A percentile compares a stretch with the other conserved stretches of the same genome.
phyloP scores from a whole-genome alignment of 2,888 invertebrate species.

The Autographa pulchrina region DNA sequence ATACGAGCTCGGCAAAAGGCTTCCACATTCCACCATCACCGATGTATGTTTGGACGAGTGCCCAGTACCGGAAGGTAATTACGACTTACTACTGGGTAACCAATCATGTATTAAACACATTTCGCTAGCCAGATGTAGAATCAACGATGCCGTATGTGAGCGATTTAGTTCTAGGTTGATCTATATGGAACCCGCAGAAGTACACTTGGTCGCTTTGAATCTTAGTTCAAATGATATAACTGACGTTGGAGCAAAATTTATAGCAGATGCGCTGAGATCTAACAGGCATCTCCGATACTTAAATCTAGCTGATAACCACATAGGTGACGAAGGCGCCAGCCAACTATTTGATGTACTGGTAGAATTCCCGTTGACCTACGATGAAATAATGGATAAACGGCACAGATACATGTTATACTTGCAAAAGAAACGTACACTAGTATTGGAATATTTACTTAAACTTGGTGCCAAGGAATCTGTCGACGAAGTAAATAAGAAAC shows the following conservation, averaged over 20 bases:
- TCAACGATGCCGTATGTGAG: slow-evolving; percentile 68
- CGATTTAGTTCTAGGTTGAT: slow-evolving; percentile 66
- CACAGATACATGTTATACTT: slow-evolving; percentile 57
- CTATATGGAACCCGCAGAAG: slow-evolving; percentile 60
- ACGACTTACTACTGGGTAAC: slow-evolving; percentile 63
- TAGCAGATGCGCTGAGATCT: slow-evolving; percentile 71
- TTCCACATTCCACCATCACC: slow-evolving; percentile 65
- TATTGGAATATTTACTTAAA: slow-evolving; percentile 46
- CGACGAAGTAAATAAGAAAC: slow-evolving; percentile 31
- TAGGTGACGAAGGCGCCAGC: slow-evolving; percentile 69
- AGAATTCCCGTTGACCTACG: slow-evolving; percentile 69
- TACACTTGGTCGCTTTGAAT: slow-evolving; percentile 68
- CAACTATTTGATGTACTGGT: slow-evolving; percentile 64
- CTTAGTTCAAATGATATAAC: slow-evolving; percentile 75
- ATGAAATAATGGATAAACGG: slow-evolving; percentile 64
- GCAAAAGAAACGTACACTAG: slow-evolving; percentile 43
- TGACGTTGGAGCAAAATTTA: slow-evolving; percentile 69
- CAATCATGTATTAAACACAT: slow-evolving; percentile 60
- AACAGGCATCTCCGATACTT: slow-evolving; percentile 78
- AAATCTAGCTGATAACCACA: slow-evolving; percentile 74
- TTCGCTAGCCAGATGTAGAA: slow-evolving; percentile 71
- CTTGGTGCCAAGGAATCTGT: slow-evolving; percentile 50
- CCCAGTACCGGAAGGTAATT: slow-evolving; percentile 63
- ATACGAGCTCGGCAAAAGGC: slow-evolving; percentile 68
- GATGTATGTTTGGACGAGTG: slow-evolving; percentile 73